Evolutionary conservation across 2,888 invertebrate species (phyloP).

Genomic region (Corbicula japonica): DNA sequence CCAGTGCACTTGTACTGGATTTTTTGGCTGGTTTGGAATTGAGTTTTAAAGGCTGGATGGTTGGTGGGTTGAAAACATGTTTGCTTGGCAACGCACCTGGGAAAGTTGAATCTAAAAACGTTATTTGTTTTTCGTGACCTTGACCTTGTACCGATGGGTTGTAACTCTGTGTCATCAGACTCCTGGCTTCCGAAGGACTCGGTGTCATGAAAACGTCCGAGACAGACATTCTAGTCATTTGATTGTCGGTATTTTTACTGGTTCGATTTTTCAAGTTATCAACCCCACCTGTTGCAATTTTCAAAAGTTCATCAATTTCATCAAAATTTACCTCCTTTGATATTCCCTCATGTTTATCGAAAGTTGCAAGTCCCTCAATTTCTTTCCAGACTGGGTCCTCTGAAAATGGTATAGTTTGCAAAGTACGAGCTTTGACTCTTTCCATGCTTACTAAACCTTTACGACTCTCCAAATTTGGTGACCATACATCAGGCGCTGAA

Average conservation of each 20-base stretch:
- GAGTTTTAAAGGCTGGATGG: constrained; percentile 77
- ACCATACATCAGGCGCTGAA: constrained; percentile 78
- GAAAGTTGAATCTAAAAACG: constrained; percentile 47
- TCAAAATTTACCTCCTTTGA: constrained; percentile 54
- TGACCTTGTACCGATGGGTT: constrained; percentile 11
- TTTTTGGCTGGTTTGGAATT: constrained; percentile 60
- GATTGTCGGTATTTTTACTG: constrained; percentile 22
- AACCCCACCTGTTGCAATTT: constrained; percentile 55
- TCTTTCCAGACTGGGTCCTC: constrained; percentile 84
- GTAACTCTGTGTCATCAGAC: constrained; percentile 36
- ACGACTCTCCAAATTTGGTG: constrained; percentile 80
- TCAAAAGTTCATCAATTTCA: constrained; percentile 62
- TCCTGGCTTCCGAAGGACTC: constrained; percentile 21
- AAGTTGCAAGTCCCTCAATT: constrained; percentile 81
- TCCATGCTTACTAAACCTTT: constrained; percentile 82
- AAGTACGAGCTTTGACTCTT: constrained; percentile 80
- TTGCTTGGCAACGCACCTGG: constrained; percentile 23
- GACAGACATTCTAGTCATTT: constrained; percentile 19
- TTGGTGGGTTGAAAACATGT: constrained; percentile 76
- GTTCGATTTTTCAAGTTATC: constrained; percentile 15
- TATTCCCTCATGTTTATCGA: constrained; percentile 64
- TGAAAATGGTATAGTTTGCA: constrained; percentile 83
- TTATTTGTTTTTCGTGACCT: constrained; percentile 22
- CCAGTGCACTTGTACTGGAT: constrained; percentile 78
- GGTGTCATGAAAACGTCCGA: constrained; percentile 18